Base-by-base conservation (phyloP, 1,140 invertebrate species). In the Copidosoma floridanum region DNA sequence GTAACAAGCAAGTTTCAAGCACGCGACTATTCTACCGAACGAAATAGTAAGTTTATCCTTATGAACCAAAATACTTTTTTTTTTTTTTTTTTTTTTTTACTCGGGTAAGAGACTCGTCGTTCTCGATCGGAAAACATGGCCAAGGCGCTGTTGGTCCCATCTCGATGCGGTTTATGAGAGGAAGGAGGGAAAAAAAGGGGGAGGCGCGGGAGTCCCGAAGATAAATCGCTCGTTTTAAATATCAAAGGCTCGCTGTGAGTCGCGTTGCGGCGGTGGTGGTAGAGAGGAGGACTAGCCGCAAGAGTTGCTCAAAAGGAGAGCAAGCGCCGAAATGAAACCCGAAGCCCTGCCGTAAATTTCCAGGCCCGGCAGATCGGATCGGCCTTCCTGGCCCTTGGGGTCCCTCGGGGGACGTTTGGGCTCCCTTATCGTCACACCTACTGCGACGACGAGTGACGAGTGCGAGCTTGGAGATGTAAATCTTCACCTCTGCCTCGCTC, bases 241-340 rank as follows among this genome's bases (percentile, higher is more conserved):
- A 54, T 54, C 51, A 54, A 54, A 60, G 43, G 7, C 50, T 24
- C 27, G 51, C 7, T 2, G 50, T 2, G 8, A 40, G 38, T 21
- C 5, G 1, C n/a, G n/a, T n/a, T n/a, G n/a, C n/a, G n/a, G n/a
- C n/a, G n/a, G n/a, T n/a, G n/a, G n/a, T n/a, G n/a, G n/a, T n/a
- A n/a, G n/a, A n/a, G n/a, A 12, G 29, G 6, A 32, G 29, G 29
- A 32, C 29, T 6, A 37, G 20, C 53, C 12, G 1, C 11, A 11
- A 47, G 14, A 24, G 50, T 52, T 40, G 35, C 44, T 58, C 24
- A 46, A 43, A 51, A 5, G n/a, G 21, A 21, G 44, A 38, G 2
- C 29, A 47, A 57, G 29, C 23, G 57, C 43, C 23, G 32, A 60
- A 60, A 47, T 47, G 51, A 26, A 29, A 47, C n/a, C 11, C 11